phyloP scores from a whole-genome alignment of 2,113 vertebrate genomes.

The Amphiprion ocellaris region DNA sequence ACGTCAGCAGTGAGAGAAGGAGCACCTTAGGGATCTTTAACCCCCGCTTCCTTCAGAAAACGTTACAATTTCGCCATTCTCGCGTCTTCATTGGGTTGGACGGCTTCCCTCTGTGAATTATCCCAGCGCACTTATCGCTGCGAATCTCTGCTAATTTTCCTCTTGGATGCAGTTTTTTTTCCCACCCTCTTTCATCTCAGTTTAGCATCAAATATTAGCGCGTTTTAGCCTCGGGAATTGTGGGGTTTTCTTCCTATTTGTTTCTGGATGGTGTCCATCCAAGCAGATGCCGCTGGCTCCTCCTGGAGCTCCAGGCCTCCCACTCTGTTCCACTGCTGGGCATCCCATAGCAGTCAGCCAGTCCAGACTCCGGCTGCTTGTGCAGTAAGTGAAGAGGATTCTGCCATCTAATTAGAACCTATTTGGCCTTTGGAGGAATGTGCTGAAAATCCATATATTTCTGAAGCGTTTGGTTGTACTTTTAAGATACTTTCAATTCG shows the following conservation, averaged over 20 bases:
- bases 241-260: slow-evolving; percentile 62
- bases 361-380: slow-evolving; percentile 45
- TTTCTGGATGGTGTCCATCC: slow-evolving; percentile 67
- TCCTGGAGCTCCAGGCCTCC: slow-evolving; percentile 51
- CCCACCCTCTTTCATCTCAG: slow-evolving; percentile 35
- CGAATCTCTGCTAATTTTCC: slow-evolving; percentile 6
- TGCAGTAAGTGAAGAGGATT: slow-evolving; percentile 37
- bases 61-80: not conserved
- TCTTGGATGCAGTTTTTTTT: slow-evolving; percentile 9
- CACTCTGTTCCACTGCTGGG: slow-evolving; percentile 25
- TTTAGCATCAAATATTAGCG: slow-evolving; percentile 30
- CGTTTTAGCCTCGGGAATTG: slow-evolving; percentile 33
- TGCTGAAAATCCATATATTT: slow-evolving; percentile 4
- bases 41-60: slow-evolving; percentile 27
- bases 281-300: slow-evolving; percentile 69
- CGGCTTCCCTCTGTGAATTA: slow-evolving; percentile 18
- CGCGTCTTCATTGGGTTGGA: not conserved
- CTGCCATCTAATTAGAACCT: slow-evolving; percentile 52
- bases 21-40: slow-evolving; percentile 59
- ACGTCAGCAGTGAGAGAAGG: slow-evolving; percentile 56
- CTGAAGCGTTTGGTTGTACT: not conserved
- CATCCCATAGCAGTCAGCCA: slow-evolving; percentile 41
- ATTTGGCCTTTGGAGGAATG: slow-evolving; percentile 51
- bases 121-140: not conserved
- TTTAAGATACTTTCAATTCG: slow-evolving; percentile 38